Evolutionary conservation across 2,888 invertebrate genomes (phyloP).

Genomic region (Stenolophus ochropezus): DNA sequence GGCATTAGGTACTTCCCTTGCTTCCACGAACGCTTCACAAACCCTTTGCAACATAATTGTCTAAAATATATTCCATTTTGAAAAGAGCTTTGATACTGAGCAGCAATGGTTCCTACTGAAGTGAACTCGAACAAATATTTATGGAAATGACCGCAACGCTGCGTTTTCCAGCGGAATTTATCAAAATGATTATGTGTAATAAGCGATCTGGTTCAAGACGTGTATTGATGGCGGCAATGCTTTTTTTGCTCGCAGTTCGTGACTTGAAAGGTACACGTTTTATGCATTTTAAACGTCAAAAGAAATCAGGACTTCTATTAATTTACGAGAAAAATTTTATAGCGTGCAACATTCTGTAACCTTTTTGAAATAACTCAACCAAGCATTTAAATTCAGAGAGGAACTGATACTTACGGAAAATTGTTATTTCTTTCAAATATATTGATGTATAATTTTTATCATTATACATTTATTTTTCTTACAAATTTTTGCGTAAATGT

Average conservation of each 20-base stretch:
- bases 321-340: conserved; percentile 57
- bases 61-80: too few species aligned
- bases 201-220: conserved; percentile 52
- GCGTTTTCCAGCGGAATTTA: conserved; percentile 40
- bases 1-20: too few species aligned
- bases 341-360: conserved; percentile 50
- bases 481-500: too few species aligned
- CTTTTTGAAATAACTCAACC: conserved; percentile 53
- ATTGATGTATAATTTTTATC: too few species aligned
- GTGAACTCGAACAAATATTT: background rate
- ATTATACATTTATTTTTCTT: too few species aligned
- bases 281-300: conserved; percentile 60
- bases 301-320: conserved; percentile 59
- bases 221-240: conserved; percentile 46
- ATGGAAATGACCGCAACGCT: conserved; percentile 4
- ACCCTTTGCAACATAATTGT: too few species aligned
- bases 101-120: too few species aligned
- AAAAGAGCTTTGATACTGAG: too few species aligned
- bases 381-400: background rate
- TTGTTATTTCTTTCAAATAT: too few species aligned
- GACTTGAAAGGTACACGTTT: conserved; percentile 59
- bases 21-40: too few species aligned
- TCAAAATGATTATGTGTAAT: conserved; percentile 56
- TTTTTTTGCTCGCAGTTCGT: conserved; percentile 55
- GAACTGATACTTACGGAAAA: too few species aligned